These are phyloP conservation scores for Eupsittula cactorum DNA, from an alignment of 2,113 vertebrate genomes.

Conservation along the genomic window DNA sequence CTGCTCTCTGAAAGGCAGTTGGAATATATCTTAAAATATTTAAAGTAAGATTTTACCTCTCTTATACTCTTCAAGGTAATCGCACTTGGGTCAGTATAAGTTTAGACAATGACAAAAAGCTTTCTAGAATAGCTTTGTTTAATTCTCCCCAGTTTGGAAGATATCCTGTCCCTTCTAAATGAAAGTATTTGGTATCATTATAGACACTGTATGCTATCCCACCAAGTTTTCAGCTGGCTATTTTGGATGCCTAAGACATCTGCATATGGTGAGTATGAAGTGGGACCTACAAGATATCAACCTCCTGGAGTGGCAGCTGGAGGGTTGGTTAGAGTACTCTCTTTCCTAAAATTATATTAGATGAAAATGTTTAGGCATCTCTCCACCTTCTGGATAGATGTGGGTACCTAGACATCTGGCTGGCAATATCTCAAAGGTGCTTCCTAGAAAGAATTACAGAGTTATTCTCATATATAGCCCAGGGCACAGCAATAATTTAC, in stretches of 20 bases:
- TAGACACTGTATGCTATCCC: neutral
- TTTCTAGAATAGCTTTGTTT: neutral
- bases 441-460: neutral
- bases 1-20: neutral
- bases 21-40: neutral
- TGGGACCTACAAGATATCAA: neutral
- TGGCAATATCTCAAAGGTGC: neutral
- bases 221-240: neutral
- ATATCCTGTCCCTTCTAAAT: neutral
- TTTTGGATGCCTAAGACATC: neutral
- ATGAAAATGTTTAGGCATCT: neutral
- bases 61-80: neutral
- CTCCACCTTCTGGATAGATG: neutral
- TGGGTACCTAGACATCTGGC: neutral
- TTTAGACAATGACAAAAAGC: neutral
- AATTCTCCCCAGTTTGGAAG: neutral
- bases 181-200: neutral
- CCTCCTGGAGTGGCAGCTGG: neutral
- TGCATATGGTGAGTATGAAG: neutral
- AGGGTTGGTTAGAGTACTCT: neutral
- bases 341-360: neutral
- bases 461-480: neutral
- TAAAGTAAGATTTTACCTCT: neutral
- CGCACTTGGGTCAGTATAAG: neutral
- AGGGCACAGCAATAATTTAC: neutral